A percentile compares a stretch with the other conserved stretches of the same genome.
These are phyloP conservation scores for Pomacea maculata DNA, from an alignment of 1,140 invertebrate genomes.

Conservation along the genomic window DNA sequence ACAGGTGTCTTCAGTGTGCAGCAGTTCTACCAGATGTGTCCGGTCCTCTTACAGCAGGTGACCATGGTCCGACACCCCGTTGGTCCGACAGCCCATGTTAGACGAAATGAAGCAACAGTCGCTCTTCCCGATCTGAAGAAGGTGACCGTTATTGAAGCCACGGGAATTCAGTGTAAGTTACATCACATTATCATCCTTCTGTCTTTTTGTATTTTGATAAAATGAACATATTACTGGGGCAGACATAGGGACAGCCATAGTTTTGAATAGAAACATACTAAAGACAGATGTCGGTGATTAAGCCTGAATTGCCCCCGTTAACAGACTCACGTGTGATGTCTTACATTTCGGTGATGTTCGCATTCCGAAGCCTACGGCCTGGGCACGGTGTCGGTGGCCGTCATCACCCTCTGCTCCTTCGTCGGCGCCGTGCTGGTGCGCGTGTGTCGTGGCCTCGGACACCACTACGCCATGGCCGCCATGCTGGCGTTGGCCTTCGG, in stretches of 20 bases:
- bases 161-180: constrained; percentile 14
- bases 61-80: neutral
- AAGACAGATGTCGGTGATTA: no score
- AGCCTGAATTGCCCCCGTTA: no score
- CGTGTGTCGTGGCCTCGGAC: constrained; percentile 30
- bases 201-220: neutral
- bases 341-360: neutral
- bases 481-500: constrained; percentile 63
- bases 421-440: constrained; percentile 53
- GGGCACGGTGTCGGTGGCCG: constrained; percentile 55
- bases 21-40: constrained; percentile 23
- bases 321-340: no score
- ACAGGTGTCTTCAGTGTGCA: neutral
- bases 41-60: constrained; percentile 16
- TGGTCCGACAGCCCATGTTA: neutral
- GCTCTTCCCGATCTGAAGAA: neutral
- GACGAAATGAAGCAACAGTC: neutral
- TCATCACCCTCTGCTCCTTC: constrained; percentile 59
- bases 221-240: neutral
- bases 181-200: neutral
- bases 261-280: no score
- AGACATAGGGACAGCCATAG: no score
- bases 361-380: constrained; percentile 58
- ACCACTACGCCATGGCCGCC: constrained; percentile 51
- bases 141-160: neutral